A percentile compares a stretch with the other conserved stretches of the same genome.
These are phyloP conservation scores for Mungos mungo DNA, from an alignment of 2,113 vertebrate species.

Conservation along the genomic window DNA sequence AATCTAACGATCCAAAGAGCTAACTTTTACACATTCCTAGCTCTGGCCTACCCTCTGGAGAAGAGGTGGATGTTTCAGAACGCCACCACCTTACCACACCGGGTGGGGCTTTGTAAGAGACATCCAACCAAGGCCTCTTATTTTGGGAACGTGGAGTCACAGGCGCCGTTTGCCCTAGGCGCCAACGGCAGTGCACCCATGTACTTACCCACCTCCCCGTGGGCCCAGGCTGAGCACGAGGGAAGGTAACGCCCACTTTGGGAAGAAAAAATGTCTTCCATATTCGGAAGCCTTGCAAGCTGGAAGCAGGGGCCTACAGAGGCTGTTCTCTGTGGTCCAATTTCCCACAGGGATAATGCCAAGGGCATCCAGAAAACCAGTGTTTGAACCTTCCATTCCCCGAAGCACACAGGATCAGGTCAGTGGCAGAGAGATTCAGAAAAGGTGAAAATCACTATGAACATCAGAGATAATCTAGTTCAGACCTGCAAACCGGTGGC, in stretches of 20 bases:
- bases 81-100: not conserved
- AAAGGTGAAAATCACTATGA: not conserved
- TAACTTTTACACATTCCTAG: not conserved
- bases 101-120: not conserved
- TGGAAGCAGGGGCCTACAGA: not conserved
- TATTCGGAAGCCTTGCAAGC: not conserved
- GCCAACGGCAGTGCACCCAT: not conserved
- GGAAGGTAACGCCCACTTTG: not conserved
- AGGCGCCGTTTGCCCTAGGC: not conserved
- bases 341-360: not conserved
- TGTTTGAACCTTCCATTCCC: not conserved
- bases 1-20: not conserved
- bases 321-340: not conserved
- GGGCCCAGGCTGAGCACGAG: not conserved
- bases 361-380: not conserved
- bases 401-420: not conserved
- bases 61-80: not conserved
- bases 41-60: not conserved
- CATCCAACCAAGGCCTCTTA: not conserved
- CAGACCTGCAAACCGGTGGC: not conserved
- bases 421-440: not conserved
- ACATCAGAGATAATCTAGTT: not conserved
- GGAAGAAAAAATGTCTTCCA: not conserved
- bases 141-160: conserved; percentile 27
- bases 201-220: not conserved